These are phyloP conservation scores for Protobothrops mucrosquamatus DNA, from an alignment of 2,113 vertebrate genomes.

Conservation along the genomic window DNA sequence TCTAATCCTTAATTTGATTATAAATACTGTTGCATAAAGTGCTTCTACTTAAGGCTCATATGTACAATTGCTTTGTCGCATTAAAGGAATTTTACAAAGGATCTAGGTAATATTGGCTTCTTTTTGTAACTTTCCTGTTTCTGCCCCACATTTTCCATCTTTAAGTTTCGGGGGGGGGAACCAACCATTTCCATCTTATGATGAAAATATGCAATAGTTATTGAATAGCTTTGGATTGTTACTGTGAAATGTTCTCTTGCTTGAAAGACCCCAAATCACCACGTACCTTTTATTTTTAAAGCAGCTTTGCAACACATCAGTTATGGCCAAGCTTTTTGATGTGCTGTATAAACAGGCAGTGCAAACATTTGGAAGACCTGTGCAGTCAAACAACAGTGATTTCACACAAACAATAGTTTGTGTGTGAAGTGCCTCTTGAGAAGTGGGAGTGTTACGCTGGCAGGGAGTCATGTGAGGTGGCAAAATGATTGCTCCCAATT, in stretches of 20 bases:
- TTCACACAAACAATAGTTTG: background rate
- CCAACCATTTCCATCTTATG: background rate
- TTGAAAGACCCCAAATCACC: background rate
- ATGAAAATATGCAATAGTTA: background rate
- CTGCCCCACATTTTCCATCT: background rate
- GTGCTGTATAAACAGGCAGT: background rate
- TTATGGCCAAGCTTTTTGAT: background rate
- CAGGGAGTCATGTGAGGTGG: background rate
- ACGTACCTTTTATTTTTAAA: fast-evolving
- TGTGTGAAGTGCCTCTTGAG: background rate
- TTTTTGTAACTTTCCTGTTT: background rate
- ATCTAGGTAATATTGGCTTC: background rate
- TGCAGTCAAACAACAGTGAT: background rate
- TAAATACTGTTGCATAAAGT: background rate
- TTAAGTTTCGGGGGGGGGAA: background rate
- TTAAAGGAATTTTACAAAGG: background rate
- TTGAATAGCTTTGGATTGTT: background rate
- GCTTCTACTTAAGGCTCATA: background rate
- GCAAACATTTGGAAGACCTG: background rate
- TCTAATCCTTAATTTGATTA: background rate
- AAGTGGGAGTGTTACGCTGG: fast-evolving
- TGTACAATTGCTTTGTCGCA: background rate
- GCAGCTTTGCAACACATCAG: background rate
- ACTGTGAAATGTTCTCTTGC: background rate
- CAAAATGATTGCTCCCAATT: fast-evolving